Percentiles rank a stretch among this genome's conserved stretches.
These are phyloP conservation scores for Halcyon smyrnensis DNA, from an alignment of 2,797 vertebrate species.

Conservation along the genomic window DNA sequence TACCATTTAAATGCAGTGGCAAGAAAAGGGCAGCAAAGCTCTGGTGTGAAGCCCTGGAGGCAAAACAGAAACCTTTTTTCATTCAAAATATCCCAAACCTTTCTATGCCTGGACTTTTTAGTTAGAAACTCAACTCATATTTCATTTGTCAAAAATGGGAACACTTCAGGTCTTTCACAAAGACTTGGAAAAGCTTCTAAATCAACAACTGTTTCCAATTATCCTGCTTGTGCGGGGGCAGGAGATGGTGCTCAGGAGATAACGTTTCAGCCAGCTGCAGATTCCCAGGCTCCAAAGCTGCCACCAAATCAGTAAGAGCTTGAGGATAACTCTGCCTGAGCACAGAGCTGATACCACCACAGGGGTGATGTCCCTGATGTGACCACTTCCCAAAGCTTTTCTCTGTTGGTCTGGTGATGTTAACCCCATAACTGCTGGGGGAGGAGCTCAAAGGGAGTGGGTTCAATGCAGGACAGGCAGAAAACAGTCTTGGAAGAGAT, in stretches of 20 bases:
- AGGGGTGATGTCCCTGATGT: neutral
- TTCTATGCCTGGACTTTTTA: neutral
- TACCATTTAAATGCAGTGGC: fast-evolving
- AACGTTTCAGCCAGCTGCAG: neutral
- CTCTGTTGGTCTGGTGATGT: neutral
- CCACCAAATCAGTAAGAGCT: neutral
- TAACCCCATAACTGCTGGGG: fast-evolving
- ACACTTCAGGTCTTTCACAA: neutral
- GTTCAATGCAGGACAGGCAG: neutral
- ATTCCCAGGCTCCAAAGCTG: neutral
- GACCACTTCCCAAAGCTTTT: neutral
- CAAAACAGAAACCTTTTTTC: neutral
- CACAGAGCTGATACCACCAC: neutral
- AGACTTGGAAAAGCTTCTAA: neutral
- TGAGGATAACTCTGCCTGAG: neutral
- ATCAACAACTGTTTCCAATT: neutral
- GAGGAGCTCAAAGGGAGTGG: fast-evolving
- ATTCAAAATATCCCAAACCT: neutral
- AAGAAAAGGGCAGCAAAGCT: neutral
- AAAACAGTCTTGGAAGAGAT: neutral
- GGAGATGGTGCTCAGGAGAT: neutral
- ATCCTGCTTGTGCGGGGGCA: neutral
- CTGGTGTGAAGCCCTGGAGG: neutral
- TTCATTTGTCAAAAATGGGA: neutral
- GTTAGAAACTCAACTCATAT: fast-evolving